Conservation (phyloP, 2,113 vertebrate species). For the Pollachius pollachius region DNA sequence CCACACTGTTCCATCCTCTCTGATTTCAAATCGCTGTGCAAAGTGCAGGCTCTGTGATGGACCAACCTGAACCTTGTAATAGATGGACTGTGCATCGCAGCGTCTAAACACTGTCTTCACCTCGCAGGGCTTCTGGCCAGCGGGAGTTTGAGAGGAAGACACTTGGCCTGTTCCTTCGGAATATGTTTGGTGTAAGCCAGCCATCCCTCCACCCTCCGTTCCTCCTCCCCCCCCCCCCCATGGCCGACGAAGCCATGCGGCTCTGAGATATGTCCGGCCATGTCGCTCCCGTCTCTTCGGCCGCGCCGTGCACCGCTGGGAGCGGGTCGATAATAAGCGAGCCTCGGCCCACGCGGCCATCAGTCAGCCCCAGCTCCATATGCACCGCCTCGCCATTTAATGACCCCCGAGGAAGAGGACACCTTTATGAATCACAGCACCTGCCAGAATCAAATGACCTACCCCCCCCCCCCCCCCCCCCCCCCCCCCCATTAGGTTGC, state of each 20-base stretch:
- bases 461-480: background rate
- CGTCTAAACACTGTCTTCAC: background rate
- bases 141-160: too few species aligned
- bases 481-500: too few species aligned
- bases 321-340: constrained; percentile 52
- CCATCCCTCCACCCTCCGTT: too few species aligned
- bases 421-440: constrained; percentile 40
- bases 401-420: constrained; percentile 37
- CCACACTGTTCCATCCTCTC: too few species aligned
- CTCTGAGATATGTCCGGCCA: constrained; percentile 31
- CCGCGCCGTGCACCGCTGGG: constrained; percentile 45
- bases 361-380: constrained; percentile 54
- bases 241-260: background rate
- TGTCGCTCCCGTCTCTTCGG: constrained; percentile 48
- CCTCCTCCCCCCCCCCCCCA: background rate
- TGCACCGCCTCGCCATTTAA: constrained; percentile 47
- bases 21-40: too few species aligned
- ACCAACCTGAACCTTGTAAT: too few species aligned
- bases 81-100: too few species aligned
- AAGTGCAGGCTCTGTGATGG: too few species aligned
- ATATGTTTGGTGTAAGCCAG: too few species aligned
- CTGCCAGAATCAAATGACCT: constrained; percentile 46
- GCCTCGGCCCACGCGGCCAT: constrained; percentile 38
- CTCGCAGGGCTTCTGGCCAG: background rate
- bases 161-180: too few species aligned